A percentile compares a stretch with the other conserved stretches of the same genome.
phyloP scores from a whole-genome alignment of 2,888 invertebrate genomes.

The Tipula unca region DNA sequence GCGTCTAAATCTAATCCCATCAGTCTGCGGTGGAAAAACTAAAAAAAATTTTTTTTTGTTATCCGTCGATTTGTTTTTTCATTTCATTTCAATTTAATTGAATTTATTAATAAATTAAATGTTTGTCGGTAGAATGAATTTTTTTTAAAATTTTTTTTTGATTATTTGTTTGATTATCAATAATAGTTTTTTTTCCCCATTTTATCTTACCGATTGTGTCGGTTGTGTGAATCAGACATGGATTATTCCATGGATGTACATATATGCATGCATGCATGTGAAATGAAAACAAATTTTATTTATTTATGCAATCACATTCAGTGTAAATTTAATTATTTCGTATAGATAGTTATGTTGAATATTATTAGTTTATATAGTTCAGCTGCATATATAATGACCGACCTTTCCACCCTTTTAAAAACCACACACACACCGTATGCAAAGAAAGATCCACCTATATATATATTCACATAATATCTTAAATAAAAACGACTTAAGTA shows the following conservation, averaged over 20 bases:
- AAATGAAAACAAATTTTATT: background rate
- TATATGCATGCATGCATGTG: background rate
- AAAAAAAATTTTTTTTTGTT: background rate
- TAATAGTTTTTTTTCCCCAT: background rate
- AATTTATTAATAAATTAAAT: slow-evolving; percentile 14
- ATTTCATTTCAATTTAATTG: background rate
- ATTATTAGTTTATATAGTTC: background rate
- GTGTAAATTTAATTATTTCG: background rate
- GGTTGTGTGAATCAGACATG: background rate
- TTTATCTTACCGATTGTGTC: background rate
- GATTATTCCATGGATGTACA: background rate
- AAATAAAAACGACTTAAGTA: background rate
- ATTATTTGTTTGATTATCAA: background rate
- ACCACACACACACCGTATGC: background rate
- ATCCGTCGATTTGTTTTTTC: background rate
- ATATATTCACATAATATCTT: background rate
- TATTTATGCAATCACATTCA: background rate
- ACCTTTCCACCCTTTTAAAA: background rate
- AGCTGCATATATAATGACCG: background rate
- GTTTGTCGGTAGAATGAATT: background rate
- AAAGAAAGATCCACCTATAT: too few relatives aligned
- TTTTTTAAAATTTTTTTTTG: background rate
- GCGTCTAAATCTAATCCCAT: background rate
- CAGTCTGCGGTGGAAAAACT: background rate
- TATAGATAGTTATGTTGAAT: too few relatives aligned